These are phyloP conservation scores for Peromyscus leucopus DNA, from an alignment of 2,113 vertebrate species.

Conservation along the genomic window DNA sequence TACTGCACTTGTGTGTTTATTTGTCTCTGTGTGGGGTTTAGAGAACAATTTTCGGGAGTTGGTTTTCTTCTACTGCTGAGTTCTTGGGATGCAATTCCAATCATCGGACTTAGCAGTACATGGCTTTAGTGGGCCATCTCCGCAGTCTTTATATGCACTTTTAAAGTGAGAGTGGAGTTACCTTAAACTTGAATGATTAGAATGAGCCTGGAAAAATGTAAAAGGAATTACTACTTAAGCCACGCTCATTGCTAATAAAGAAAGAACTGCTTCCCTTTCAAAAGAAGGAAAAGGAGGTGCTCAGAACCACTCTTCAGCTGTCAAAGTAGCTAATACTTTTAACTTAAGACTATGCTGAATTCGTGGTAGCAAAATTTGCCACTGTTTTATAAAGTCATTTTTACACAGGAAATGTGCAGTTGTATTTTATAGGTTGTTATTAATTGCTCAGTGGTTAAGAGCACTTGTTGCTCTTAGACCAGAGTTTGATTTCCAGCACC, in stretches of 20 bases:
- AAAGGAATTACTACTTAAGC: constrained; percentile 12
- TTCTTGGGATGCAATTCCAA: not conserved
- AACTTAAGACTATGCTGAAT: constrained; percentile 26
- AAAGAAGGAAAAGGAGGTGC: not conserved
- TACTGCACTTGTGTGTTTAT: not conserved
- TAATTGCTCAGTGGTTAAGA: not conserved
- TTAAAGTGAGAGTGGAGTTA: not conserved
- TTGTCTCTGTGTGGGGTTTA: not conserved
- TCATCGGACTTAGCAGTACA: not conserved
- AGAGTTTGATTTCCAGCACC: not conserved
- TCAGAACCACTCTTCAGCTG: not conserved
- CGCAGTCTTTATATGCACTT: not conserved
- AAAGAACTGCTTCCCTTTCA: not conserved
- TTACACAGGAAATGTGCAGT: not conserved
- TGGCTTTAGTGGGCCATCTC: not conserved
- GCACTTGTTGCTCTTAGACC: not conserved
- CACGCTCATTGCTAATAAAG: not conserved
- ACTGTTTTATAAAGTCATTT: constrained; percentile 61
- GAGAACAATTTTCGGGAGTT: not conserved
- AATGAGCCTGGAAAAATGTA: not conserved
- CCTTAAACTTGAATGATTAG: not conserved
- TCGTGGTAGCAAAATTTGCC: constrained; percentile 9
- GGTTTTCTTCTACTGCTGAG: not conserved
- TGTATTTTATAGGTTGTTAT: constrained; percentile 23
- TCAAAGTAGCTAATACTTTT: constrained; percentile 37